These are phyloP conservation scores for Sinelater perroti DNA, from an alignment of 2,888 invertebrate genomes.

Conservation along the genomic window DNA sequence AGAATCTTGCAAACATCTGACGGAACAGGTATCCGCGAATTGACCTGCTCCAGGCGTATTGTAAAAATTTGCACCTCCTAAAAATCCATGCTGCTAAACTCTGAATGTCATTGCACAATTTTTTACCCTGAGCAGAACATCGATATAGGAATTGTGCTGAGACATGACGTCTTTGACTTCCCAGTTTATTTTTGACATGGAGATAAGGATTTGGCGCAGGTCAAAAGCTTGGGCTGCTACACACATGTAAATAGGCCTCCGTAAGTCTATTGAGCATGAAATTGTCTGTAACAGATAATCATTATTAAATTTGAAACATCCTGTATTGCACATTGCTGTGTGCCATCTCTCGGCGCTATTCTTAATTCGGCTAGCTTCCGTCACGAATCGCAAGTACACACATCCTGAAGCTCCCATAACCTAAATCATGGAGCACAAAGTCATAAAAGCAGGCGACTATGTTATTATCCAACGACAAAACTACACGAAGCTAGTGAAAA, in stretches of 20 bases:
- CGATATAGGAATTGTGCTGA: slow-evolving; percentile 91
- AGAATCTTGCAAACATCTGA: slow-evolving; percentile 73
- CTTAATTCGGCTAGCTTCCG: no score
- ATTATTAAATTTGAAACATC: not conserved
- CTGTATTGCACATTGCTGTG: not conserved
- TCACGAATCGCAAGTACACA: no score
- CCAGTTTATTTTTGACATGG: slow-evolving; percentile 96
- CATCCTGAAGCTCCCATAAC: no score
- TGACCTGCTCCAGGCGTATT: slow-evolving; percentile 78
- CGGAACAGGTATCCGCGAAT: slow-evolving; percentile 75
- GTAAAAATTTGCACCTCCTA: slow-evolving; percentile 81
- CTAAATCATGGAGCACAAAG: slow-evolving; percentile 41
- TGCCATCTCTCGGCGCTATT: not conserved
- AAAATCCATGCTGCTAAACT: no score
- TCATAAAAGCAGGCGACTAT: slow-evolving; percentile 74
- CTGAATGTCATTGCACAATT: not conserved
- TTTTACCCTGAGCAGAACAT: slow-evolving; percentile 72
- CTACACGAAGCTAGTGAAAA: slow-evolving; percentile 80
- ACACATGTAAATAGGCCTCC: slow-evolving; percentile 87
- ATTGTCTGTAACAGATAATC: slow-evolving; percentile 65
- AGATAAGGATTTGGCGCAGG: slow-evolving; percentile 75
- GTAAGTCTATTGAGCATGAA: slow-evolving; percentile 74
- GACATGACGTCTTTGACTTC: slow-evolving; percentile 94
- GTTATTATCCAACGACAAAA: slow-evolving; percentile 81
- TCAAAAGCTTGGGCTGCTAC: slow-evolving; percentile 85